Evolutionary conservation across 2,113 vertebrate species (phyloP), one percentile per base, ranked within the genome.

Genomic region (Martes martes): DNA sequence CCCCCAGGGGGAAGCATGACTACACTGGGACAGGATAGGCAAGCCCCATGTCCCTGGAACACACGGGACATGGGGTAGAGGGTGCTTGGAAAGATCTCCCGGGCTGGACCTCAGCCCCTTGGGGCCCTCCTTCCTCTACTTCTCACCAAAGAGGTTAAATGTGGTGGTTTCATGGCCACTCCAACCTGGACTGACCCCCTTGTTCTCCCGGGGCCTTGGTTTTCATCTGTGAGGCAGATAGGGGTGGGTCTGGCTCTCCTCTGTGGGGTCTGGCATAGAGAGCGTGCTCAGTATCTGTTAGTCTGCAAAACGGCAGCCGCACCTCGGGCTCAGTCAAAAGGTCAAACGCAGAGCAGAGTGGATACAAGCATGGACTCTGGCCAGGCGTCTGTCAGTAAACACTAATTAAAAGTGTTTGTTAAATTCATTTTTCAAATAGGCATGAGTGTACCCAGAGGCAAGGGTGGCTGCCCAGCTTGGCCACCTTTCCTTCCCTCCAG

Each of bases 21-120:
- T 59, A 4, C 16, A 4, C 63, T 45, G 95, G 95, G 97, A 97
- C 42, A 93, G 89, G 91, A 96, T 63, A 96, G 89, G 85, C 76
- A 88, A 76, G 81, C 74, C 50, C 45, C 13, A 39, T 57, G 57
- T 97, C 88, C 67, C 80, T 90, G 92, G 50, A 92, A 79, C 76
- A 65, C 57, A 0, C 15, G 59, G 71, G 82, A 88, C 88, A 59
- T 36, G 31, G 80, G 88, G 69, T 18, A 47, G 85, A 93, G 55
- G 82, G 45, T 7, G 7, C 84, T 45, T 28, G 87, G 80, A 65
- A 73, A 84, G 89, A 63, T 81, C 39, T 83, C 81, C 45, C 21
- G 36, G 91, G 83, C 28, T 80, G 63, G 55, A 18, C 57, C 39
- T 21, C 1, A 69, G 89, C n/a, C 63, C 33, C 59, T 19, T 2